phyloP scores from a whole-genome alignment of 2,797 vertebrate species.

The Synaphobranchus kaupii region DNA sequence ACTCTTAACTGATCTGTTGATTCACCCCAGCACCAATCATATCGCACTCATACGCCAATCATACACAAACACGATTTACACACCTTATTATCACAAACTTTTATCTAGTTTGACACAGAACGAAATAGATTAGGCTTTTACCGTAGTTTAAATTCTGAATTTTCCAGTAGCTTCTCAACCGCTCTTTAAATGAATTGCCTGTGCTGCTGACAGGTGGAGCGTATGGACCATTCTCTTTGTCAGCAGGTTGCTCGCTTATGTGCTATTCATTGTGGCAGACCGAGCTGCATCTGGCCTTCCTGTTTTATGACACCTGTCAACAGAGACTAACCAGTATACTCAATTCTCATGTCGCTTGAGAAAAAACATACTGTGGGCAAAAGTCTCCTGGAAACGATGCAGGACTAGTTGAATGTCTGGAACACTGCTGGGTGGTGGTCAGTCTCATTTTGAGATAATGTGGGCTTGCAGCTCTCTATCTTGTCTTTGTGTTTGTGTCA shows the following conservation, averaged over 20 bases:
- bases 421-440: background rate
- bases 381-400: background rate
- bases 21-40: background rate
- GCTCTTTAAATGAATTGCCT: background rate
- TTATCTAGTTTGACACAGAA: background rate
- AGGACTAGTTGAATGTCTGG: background rate
- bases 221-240: background rate
- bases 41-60: background rate
- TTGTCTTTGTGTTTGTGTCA: background rate
- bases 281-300: background rate
- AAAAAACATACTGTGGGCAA: background rate
- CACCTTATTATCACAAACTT: background rate
- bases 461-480: background rate
- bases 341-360: background rate
- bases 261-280: background rate
- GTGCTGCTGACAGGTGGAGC: background rate
- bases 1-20: background rate
- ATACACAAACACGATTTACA: background rate
- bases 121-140: background rate
- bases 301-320: background rate
- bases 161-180: background rate
- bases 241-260: background rate
- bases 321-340: too few species aligned
- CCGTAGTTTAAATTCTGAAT: background rate
- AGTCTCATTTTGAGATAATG: background rate